Evolutionary conservation across 2,888 invertebrate genomes (phyloP).

Genomic region (Tenthredo mesomela): DNA sequence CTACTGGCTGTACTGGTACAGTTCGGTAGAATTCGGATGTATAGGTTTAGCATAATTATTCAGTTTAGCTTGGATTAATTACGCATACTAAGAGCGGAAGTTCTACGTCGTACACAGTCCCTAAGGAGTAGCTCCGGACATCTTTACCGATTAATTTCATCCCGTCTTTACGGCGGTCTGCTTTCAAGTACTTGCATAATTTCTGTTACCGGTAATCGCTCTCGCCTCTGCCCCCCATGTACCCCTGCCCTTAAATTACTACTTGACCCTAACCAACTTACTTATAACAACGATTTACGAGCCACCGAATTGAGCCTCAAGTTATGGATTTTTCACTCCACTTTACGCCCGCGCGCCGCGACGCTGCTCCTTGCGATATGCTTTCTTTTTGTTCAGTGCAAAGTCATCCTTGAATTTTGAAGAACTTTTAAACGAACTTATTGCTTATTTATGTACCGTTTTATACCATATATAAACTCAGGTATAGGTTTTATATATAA

Average conservation of each 20-base stretch:
- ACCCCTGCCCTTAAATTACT: slow-evolving; percentile 12
- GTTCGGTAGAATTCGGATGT: slow-evolving; percentile 26
- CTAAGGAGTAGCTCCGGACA: slow-evolving; percentile 41
- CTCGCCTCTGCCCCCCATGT: not conserved
- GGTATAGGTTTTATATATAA: too few species aligned
- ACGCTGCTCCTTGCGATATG: not conserved
- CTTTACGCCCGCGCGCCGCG: not conserved
- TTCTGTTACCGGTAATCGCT: slow-evolving; percentile 46
- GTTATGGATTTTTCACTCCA: slow-evolving; percentile 28
- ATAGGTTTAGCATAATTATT: slow-evolving; percentile 48
- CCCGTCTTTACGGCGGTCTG: slow-evolving; percentile 29
- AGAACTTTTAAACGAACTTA: slow-evolving; percentile 14
- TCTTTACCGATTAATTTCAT: slow-evolving; percentile 52
- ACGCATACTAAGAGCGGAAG: slow-evolving; percentile 39
- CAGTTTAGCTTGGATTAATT: slow-evolving; percentile 47
- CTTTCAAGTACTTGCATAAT: slow-evolving; percentile 47
- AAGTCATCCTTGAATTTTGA: not conserved
- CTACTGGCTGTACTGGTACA: not conserved
- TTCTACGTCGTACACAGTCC: slow-evolving; percentile 22
- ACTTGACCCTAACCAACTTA: slow-evolving; percentile 51
- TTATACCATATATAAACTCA: not conserved
- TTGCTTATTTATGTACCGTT: not conserved
- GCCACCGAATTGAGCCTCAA: slow-evolving; percentile 16
- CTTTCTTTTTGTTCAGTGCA: not conserved
- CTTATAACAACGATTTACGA: slow-evolving; percentile 46